Evolutionary conservation across 2,888 invertebrate genomes (phyloP).

Genomic region (Stramonita haemastoma): DNA sequence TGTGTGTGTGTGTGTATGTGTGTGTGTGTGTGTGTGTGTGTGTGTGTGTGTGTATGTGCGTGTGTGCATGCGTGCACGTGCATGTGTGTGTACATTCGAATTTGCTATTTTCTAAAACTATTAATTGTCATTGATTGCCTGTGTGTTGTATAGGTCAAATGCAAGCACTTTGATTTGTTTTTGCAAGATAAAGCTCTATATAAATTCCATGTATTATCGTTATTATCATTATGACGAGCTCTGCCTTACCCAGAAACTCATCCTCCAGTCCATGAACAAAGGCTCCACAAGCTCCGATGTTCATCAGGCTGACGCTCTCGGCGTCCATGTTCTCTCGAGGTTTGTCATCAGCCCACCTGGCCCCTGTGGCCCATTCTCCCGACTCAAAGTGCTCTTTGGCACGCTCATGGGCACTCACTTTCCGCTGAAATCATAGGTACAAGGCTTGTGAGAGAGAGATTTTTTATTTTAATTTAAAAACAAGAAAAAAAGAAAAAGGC

Average conservation of each 20-base stretch:
- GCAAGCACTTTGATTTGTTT: too few species aligned
- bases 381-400: slow-evolving; percentile 89
- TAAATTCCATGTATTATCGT: too few species aligned
- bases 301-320: slow-evolving; percentile 87
- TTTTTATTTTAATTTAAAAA: too few species aligned
- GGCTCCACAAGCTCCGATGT: slow-evolving; percentile 97
- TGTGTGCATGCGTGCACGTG: neutral
- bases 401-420: slow-evolving; percentile 90
- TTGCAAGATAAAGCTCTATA: too few species aligned
- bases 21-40: slow-evolving; percentile 17
- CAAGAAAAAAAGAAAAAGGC: too few species aligned
- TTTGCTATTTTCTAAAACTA: too few species aligned
- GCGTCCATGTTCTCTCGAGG: slow-evolving; percentile 87
- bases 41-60: slow-evolving; percentile 7
- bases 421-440: slow-evolving; percentile 81
- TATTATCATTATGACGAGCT: neutral
- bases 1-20: too few species aligned
- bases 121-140: too few species aligned
- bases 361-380: slow-evolving; percentile 94
- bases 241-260: slow-evolving; percentile 89
- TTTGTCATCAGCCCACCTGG: slow-evolving; percentile 90
- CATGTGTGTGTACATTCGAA: neutral
- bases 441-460: neutral
- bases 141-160: too few species aligned
- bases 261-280: slow-evolving; percentile 99